Conservation (phyloP, 2,888 invertebrate species). For the Amphimallon solstitiale region DNA sequence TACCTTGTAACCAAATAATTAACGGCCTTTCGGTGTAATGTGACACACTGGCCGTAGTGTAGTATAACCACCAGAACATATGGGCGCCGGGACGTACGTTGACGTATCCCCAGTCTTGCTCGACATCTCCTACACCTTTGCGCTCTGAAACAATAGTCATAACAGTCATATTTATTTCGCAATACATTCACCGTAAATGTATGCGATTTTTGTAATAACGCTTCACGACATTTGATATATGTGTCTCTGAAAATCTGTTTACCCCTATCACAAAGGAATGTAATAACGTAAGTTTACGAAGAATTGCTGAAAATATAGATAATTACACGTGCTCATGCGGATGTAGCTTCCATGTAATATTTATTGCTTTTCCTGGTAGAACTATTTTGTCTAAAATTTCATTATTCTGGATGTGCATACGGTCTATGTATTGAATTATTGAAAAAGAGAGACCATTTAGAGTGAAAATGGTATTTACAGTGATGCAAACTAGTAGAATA, state of each 20-base stretch:
- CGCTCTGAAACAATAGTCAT: constrained; percentile 48
- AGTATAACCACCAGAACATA: constrained; percentile 88
- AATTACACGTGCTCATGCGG: neutral
- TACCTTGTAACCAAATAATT: constrained; percentile 84
- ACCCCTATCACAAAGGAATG: neutral
- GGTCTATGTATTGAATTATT: too few relatives aligned
- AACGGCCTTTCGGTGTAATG: constrained; percentile 74
- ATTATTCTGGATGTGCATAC: too few relatives aligned
- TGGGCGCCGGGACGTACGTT: constrained; percentile 78
- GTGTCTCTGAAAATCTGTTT: neutral
- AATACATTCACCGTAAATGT: neutral
- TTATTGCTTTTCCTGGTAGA: constrained; percentile 6
- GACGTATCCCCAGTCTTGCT: constrained; percentile 80
- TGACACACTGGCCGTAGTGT: constrained; percentile 71
- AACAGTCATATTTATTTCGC: constrained; percentile 19
- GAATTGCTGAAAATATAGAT: neutral
- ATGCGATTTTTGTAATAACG: constrained; percentile 7
- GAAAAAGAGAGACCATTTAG: too few relatives aligned
- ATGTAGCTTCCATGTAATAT: neutral
- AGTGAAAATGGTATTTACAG: too few relatives aligned
- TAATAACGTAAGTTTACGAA: neutral
- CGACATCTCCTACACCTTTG: constrained; percentile 67
- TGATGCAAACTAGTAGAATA: too few relatives aligned
- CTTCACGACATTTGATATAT: constrained; percentile 8
- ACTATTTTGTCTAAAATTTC: too few relatives aligned